These are phyloP conservation scores for Pentamera pediparva DNA, from an alignment of 53 echinoderm and acorn worm genomes.

Conservation along the genomic window DNA sequence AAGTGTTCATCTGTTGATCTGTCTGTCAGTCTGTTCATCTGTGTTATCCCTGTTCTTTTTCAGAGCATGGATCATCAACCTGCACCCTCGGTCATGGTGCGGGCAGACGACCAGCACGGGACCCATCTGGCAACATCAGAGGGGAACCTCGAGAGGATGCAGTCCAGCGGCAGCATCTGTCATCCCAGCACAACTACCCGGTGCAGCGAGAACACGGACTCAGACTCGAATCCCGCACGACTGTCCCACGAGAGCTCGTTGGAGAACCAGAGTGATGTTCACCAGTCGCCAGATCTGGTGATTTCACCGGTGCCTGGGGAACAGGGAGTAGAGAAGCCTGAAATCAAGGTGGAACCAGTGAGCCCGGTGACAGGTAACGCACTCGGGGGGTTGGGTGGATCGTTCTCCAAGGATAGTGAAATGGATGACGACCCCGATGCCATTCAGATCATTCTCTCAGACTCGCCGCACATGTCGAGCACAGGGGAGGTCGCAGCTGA, in stretches of 20 bases:
- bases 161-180: slow-evolving; percentile 70
- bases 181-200: slow-evolving; percentile 83
- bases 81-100: slow-evolving; percentile 36
- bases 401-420: slow-evolving; percentile 15
- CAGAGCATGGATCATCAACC: slow-evolving; percentile 46
- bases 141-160: slow-evolving; percentile 55
- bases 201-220: slow-evolving; percentile 19
- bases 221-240: slow-evolving; percentile 20
- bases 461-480: slow-evolving; percentile 5
- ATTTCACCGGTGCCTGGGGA: slow-evolving; percentile 29
- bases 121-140: slow-evolving; percentile 35
- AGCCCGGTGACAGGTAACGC: slow-evolving; percentile 58
- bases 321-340: slow-evolving; percentile 4
- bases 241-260: slow-evolving; percentile 26
- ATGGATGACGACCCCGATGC: slow-evolving; percentile 9
- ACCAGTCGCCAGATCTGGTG: slow-evolving; percentile 41
- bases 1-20: too few species aligned
- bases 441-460: background rate
- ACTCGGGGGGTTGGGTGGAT: background rate
- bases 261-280: slow-evolving; percentile 24
- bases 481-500: slow-evolving; percentile 8
- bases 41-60: too few species aligned
- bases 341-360: slow-evolving; percentile 86
- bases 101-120: slow-evolving; percentile 51
- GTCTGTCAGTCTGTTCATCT: too few species aligned